Evolutionary conservation across 2,888 invertebrate species (phyloP).

Genomic region (Pristionchus maxplancki): DNA sequence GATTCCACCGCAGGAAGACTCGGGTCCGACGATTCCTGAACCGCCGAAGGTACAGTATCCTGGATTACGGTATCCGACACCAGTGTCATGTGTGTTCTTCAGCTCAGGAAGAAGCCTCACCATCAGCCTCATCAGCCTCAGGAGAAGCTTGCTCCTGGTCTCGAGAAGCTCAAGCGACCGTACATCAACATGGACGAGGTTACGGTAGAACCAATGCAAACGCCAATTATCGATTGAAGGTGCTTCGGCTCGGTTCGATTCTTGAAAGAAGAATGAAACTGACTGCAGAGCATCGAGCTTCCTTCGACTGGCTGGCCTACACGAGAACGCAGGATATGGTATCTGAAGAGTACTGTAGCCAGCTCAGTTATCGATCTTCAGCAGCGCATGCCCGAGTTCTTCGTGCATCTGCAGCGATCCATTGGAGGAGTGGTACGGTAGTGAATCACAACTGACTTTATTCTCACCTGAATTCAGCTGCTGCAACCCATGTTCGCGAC

Average conservation of each 20-base stretch:
- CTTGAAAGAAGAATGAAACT: constrained; percentile 13
- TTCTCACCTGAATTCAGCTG: background rate
- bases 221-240: background rate
- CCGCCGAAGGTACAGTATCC: background rate
- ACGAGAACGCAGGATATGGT: constrained; percentile 22
- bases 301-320: constrained; percentile 21
- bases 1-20: background rate
- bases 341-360: background rate
- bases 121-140: background rate
- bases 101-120: background rate
- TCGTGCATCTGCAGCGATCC: constrained; percentile 8
- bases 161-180: constrained; percentile 10
- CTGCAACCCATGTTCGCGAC: background rate
- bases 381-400: constrained; percentile 12
- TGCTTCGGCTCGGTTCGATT: constrained; percentile 11
- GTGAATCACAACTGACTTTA: background rate
- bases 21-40: background rate
- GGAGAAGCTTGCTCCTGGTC: constrained; percentile 9
- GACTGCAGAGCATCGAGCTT: constrained; percentile 10
- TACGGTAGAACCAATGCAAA: background rate
- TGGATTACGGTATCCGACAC: background rate
- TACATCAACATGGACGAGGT: constrained; percentile 39
- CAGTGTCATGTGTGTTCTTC: too few species aligned
- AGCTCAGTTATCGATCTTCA: background rate
- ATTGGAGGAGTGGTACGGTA: constrained; percentile 38